Conservation (phyloP, 92 coral and sea anemone genomes). For the Pocillopora grandis region DNA sequence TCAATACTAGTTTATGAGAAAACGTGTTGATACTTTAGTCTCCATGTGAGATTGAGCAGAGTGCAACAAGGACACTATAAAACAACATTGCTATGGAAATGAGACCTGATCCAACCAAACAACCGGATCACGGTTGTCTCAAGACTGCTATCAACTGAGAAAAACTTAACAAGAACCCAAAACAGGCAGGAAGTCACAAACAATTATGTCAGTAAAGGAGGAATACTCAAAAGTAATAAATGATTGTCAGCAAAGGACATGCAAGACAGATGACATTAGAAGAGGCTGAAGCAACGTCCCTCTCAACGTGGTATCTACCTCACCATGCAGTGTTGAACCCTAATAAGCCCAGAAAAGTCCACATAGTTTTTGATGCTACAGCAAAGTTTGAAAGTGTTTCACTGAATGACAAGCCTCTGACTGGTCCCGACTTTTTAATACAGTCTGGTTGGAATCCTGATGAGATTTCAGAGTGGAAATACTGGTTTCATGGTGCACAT, state of each 20-base stretch:
- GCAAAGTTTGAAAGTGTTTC: constrained; percentile 40
- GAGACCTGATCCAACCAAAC: constrained; percentile 33
- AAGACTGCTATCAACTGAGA: constrained; percentile 49
- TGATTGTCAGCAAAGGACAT: constrained; percentile 23
- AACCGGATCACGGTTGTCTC: constrained; percentile 45
- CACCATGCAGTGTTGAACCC: constrained; percentile 74
- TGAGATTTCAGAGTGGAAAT: too few relatives aligned
- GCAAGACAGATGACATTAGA: constrained; percentile 49
- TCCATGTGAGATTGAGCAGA: too few relatives aligned
- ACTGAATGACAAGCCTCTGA: too few relatives aligned
- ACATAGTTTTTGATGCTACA: constrained; percentile 68
- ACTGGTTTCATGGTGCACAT: too few relatives aligned
- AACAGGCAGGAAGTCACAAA: constrained; percentile 50
- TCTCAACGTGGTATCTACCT: constrained; percentile 65
- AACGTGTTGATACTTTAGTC: too few relatives aligned
- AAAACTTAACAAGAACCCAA: constrained; percentile 49
- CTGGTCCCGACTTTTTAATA: too few relatives aligned
- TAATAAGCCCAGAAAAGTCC: constrained; percentile 57
- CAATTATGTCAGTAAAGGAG: constrained; percentile 17
- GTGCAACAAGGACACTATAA: too few relatives aligned
- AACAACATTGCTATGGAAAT: constrained; percentile 47
- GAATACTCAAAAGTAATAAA: too few relatives aligned
- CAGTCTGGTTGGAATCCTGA: too few relatives aligned
- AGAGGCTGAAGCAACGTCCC: constrained; percentile 30
- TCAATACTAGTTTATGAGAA: too few relatives aligned